Base-by-base conservation (phyloP, 1,140 invertebrate species). In the Micrasema longulum region DNA sequence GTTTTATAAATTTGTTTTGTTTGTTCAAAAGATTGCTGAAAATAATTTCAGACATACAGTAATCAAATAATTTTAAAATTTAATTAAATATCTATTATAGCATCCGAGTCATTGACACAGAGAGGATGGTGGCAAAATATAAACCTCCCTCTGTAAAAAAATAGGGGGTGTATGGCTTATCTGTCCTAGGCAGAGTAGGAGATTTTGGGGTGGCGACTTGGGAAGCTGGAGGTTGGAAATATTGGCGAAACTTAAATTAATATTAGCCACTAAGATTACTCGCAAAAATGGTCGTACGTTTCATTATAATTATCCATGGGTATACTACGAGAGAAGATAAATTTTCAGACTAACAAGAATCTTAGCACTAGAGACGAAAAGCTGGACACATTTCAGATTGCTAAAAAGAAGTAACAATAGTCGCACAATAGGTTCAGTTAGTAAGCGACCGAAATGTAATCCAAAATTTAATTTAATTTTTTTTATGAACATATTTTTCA, bases 221-320 rank as follows among this genome's bases (percentile, higher is more conserved):
- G 26, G 31, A 10, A 9, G 55, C 31, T 43, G 65, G 43, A 26
- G 48, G 43, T 45, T n/a, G 26, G 26, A 66, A 38, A 70, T 60
- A 66, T 72, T 67, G 63, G 69, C 74, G 65, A 69, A 73, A 76
- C 67, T 71, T 73, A 76, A 76, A 76, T 76, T 76, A 76, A 76
- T 76, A 76, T 76, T 66, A 31, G 62, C 47, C 35, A 23, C 65
- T 31, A 31, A 31, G 26, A 31, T 31, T 31, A 31, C 26, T 31
- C 26, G 7, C 3, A 31, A 31, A 4, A 31, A n/a, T n/a, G 11
- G 22, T 53, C 11, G 26, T 1, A 22, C 6, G 26, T 53, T 53
- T 31, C 22, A 53, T 22, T 50, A n/a, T n/a, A n/a, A n/a, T n/a
- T n/a, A n/a, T n/a, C n/a, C n/a, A n/a, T n/a, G n/a, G n/a, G n/a